Evolutionary conservation across 30 jellyfish, hydroid and myxozoan genomes (phyloP), one percentile per base, ranked within the genome.

Genomic region (Morbakka virulenta): DNA sequence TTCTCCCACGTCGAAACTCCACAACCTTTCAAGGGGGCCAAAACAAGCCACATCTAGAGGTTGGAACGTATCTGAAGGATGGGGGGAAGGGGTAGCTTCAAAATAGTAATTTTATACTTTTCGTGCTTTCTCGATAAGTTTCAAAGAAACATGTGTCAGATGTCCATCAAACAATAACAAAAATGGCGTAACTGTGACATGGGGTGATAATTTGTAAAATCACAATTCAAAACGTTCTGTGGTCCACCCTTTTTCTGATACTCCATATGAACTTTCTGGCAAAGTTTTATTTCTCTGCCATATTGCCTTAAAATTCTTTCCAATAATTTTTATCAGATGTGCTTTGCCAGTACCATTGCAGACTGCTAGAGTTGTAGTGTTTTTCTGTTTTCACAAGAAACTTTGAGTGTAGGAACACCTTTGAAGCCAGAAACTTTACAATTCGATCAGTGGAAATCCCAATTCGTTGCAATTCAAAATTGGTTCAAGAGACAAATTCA

Each of bases 311-410:
- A 65, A 36, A 61, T 36, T 76, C n/a, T 63, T 76, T 27, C 87
- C 89, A 14, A 23, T 31, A 67, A 77, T 28, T 20, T 76, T 87
- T 27, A 63, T 76, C 13, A 77, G 49, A n/a, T n/a, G n/a, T 12
- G 78, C 87, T 21, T 66, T 64, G 27, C 87, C 89, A 77, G 87
- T 87, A 77, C 88, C 89, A 66, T 77, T 77, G 50, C 89, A 77
- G 14, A 77, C 87, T 4, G 48, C 89, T 4, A 77, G 77, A 74
- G 34, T 4, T 21, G 41, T 41, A 32, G 64, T 67, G 64, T 87
- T 22, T 81, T 14, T 70, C 74, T 25, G 11, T 17, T 87, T 17
- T 76, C 89, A 67, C 35, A 77, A 2, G 89, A 23, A 1, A 77
- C 74, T 41, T 41, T 64, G 33, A 3, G 6, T 21, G 88, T 74